Conservation (phyloP, 2,113 vertebrate genomes). For the Rhabdornis inornatus region DNA sequence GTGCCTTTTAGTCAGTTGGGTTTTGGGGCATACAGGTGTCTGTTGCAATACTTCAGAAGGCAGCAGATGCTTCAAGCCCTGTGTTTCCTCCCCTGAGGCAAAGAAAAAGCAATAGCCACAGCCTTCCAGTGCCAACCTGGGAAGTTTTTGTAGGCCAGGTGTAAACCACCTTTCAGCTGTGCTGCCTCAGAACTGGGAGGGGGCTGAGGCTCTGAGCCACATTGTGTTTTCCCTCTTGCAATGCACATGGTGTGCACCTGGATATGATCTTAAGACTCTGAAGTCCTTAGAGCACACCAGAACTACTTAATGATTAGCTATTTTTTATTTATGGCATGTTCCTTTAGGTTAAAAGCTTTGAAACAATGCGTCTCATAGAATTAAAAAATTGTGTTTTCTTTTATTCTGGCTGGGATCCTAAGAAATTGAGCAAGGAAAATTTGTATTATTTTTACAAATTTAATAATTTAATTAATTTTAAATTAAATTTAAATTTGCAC, state of each 20-base stretch:
- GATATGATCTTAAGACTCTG: neutral
- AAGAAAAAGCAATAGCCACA: neutral
- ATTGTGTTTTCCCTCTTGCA: neutral
- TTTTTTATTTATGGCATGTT: neutral
- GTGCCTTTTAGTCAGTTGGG: neutral
- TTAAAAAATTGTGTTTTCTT: neutral
- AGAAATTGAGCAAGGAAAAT: neutral
- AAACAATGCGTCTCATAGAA: neutral
- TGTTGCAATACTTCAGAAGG: neutral
- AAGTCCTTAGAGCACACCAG: neutral
- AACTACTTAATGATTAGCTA: neutral
- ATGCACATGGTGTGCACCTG: neutral
- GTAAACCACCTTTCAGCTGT: neutral
- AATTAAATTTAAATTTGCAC: no score
- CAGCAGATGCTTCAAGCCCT: neutral
- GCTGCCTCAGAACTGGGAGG: neutral
- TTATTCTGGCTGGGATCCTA: neutral
- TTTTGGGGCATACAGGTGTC: rapidly evolving
- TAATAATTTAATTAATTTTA: no score
- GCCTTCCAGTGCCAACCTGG: neutral
- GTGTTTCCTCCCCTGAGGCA: neutral
- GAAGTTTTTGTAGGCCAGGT: neutral
- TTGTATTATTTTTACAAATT: neutral
- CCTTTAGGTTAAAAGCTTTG: neutral
- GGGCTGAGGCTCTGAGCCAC: neutral